These are phyloP conservation scores for Argyrosomus regius DNA, from an alignment of 2,797 vertebrate species.

Conservation along the genomic window DNA sequence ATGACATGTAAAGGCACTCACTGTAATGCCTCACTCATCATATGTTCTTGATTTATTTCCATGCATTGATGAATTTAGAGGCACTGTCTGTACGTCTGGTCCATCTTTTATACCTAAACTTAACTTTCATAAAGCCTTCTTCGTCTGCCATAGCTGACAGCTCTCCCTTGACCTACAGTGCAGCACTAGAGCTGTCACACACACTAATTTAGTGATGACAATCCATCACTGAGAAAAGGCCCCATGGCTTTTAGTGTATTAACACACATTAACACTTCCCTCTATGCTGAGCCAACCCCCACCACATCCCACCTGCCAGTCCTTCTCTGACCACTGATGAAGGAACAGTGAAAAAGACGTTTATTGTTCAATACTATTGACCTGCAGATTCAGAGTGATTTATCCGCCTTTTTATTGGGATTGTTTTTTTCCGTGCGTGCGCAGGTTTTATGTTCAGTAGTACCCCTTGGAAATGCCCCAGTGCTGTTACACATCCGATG, in stretches of 20 bases:
- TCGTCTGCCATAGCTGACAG: constrained; percentile 47
- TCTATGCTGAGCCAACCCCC: constrained; percentile 42
- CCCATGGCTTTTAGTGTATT: constrained; percentile 83
- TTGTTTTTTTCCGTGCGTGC: constrained; percentile 51
- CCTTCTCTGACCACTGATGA: constrained; percentile 54
- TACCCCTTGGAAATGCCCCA: constrained; percentile 34
- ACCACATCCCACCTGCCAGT: constrained; percentile 19
- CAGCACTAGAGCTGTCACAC: constrained; percentile 64
- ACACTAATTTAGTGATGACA: constrained; percentile 73
- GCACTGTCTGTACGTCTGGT: neutral
- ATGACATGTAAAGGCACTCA: neutral
- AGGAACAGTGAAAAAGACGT: constrained; percentile 54
- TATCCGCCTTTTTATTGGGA: constrained; percentile 71
- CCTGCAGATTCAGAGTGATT: constrained; percentile 70
- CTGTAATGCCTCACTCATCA: neutral
- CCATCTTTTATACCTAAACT: constrained; percentile 27
- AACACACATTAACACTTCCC: constrained; percentile 77
- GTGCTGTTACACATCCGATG: constrained; percentile 34
- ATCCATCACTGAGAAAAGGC: constrained; percentile 72
- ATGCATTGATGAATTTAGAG: constrained; percentile 14
- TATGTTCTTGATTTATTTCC: neutral
- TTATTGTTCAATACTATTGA: constrained; percentile 75
- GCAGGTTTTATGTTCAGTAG: constrained; percentile 51
- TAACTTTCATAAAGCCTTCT: constrained; percentile 18
- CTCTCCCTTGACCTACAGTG: constrained; percentile 55